Evolutionary conservation across 2,797 vertebrate genomes (phyloP).

Genomic region (Vespertilio murinus): DNA sequence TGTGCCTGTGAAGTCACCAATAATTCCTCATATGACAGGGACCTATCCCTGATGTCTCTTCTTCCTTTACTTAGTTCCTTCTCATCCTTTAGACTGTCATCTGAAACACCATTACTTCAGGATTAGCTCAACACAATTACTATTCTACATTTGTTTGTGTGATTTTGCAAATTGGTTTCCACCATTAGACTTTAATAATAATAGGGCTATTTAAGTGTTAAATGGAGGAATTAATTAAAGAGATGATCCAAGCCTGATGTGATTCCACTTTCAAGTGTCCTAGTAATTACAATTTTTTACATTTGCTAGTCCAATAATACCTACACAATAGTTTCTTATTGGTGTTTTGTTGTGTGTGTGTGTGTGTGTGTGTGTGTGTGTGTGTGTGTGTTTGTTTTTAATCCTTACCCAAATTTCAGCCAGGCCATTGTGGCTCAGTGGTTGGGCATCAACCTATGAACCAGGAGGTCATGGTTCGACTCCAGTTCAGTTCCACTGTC

Average conservation of each 20-base stretch:
- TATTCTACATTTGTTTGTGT: not conserved
- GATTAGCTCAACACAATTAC: not conserved
- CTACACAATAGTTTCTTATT: too few species aligned
- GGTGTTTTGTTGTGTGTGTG: too few species aligned
- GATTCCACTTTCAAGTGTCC: not conserved
- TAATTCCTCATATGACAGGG: not conserved
- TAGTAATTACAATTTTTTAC: not conserved
- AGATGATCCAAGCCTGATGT: not conserved
- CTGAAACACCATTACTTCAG: not conserved
- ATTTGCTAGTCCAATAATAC: not conserved
- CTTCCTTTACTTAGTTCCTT: not conserved
- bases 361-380: too few species aligned
- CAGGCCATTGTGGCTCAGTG: too few species aligned
- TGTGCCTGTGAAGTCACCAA: not conserved
- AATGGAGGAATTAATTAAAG: not conserved
- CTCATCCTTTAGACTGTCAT: not conserved
- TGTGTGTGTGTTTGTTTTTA: too few species aligned
- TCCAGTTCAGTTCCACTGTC: too few species aligned
- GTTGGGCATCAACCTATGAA: too few species aligned
- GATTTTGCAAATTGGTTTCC: constrained; percentile 12
- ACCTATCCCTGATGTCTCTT: not conserved
- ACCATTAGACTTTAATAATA: not conserved
- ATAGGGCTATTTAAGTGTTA: not conserved
- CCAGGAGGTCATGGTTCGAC: too few species aligned
- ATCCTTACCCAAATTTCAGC: too few species aligned